These are phyloP conservation scores for Platerodrilus igneus DNA, from an alignment of 2,888 invertebrate species.

Conservation along the genomic window DNA sequence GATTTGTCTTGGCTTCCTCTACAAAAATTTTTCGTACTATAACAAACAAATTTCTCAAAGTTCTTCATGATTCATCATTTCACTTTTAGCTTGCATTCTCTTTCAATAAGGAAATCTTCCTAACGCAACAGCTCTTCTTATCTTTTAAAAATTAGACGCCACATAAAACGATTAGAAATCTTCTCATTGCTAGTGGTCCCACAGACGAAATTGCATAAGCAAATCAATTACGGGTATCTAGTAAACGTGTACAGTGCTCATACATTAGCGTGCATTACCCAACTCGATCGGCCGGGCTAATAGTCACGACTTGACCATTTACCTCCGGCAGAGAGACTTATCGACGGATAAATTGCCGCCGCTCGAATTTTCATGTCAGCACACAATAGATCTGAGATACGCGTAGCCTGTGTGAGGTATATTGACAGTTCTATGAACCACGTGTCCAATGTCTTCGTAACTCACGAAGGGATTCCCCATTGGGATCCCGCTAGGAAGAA, in stretches of 20 bases:
- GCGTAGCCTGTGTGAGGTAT: conserved; percentile 46
- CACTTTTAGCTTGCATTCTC: too few species aligned
- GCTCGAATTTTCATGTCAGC: conserved; percentile 55
- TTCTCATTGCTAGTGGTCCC: conserved; percentile 8
- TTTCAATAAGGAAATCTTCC: too few species aligned
- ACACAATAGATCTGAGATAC: conserved; percentile 46
- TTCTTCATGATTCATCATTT: too few species aligned
- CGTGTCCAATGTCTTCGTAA: conserved; percentile 34
- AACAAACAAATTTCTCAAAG: too few species aligned
- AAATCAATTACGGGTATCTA: conserved; percentile 34
- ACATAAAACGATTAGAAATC: conserved; percentile 2
- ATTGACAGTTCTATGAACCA: conserved; percentile 45
- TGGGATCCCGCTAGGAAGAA: neutral
- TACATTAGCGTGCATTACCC: conserved; percentile 38
- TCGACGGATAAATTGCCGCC: conserved; percentile 54
- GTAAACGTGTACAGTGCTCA: conserved; percentile 26
- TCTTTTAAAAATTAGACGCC: too few species aligned
- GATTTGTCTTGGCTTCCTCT: too few species aligned
- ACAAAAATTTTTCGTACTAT: too few species aligned
- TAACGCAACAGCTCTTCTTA: too few species aligned
- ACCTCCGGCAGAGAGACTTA: conserved; percentile 58
- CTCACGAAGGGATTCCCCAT: conserved; percentile 6
- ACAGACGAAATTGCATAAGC: conserved; percentile 24
- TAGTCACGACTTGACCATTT: conserved; percentile 60
- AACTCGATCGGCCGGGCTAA: conserved; percentile 42